phyloP scores from a whole-genome alignment of 2,113 vertebrate species.

The Manacus vitellinus region DNA sequence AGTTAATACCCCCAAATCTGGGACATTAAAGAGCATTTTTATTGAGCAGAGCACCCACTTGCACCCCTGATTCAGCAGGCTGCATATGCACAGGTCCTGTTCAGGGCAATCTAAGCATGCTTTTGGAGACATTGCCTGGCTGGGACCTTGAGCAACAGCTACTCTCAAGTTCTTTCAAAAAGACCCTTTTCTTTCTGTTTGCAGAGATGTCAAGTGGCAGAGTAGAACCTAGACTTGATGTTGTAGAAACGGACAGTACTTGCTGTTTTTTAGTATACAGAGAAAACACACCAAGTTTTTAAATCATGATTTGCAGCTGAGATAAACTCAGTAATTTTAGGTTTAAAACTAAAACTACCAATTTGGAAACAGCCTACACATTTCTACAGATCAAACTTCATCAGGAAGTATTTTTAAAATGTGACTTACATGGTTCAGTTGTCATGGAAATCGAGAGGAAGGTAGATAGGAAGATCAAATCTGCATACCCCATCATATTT shows the following conservation, averaged over 20 bases:
- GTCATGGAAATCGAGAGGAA: background rate
- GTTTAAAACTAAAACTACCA: background rate
- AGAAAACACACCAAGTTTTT: background rate
- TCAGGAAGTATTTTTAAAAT: background rate
- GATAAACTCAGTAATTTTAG: background rate
- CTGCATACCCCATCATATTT: background rate
- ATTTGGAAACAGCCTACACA: background rate
- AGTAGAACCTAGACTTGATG: background rate
- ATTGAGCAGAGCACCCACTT: background rate
- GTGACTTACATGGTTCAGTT: conserved; percentile 42
- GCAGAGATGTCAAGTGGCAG: background rate
- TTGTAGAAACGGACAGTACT: background rate
- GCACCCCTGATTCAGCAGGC: background rate
- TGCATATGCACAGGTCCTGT: fast-evolving
- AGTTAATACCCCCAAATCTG: background rate
- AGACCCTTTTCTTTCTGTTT: background rate
- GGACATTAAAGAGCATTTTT: background rate
- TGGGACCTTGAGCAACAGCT: background rate
- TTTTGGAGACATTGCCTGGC: background rate
- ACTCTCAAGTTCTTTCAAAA: background rate
- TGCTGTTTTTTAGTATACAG: background rate
- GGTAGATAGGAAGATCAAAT: conserved; percentile 8
- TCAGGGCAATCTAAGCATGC: background rate
- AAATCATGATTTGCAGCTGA: background rate
- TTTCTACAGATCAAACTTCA: background rate